These are phyloP conservation scores for Liparis tanakae DNA, from an alignment of 2,797 vertebrate species.

Conservation along the genomic window DNA sequence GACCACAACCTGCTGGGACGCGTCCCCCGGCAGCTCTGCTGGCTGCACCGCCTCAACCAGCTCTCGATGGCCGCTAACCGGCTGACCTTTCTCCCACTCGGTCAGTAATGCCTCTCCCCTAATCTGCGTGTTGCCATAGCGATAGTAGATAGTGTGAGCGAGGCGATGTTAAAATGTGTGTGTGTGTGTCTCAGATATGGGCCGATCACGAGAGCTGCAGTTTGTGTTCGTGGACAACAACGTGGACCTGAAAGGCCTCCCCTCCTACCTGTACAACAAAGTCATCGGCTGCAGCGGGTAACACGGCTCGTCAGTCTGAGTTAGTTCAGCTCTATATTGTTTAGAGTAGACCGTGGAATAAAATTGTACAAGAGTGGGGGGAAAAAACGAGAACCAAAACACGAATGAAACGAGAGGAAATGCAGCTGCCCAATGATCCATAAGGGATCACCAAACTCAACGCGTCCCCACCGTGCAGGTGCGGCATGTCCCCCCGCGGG, in stretches of 20 bases:
- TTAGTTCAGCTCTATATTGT: not conserved
- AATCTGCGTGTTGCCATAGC: not conserved
- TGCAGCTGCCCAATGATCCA: not conserved
- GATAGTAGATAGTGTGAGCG: not conserved
- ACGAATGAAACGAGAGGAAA: not conserved
- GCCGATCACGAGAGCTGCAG: slow-evolving; percentile 93
- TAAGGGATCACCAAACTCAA: not conserved
- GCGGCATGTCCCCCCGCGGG: slow-evolving; percentile 86
- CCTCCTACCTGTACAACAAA: slow-evolving; percentile 96
- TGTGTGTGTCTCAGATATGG: slow-evolving; percentile 87
- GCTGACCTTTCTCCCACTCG: slow-evolving; percentile 91
- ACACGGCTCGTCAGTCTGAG: slow-evolving; percentile 14
- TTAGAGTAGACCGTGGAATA: not conserved
- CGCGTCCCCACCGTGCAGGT: slow-evolving; percentile 78
- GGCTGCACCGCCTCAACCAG: slow-evolving; percentile 94
- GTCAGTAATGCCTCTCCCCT: slow-evolving; percentile 76
- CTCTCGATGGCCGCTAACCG: slow-evolving; percentile 96
- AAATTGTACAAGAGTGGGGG: not conserved
- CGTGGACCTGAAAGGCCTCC: slow-evolving; percentile 90
- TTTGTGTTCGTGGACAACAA: slow-evolving; percentile 99
- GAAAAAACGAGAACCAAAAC: not conserved
- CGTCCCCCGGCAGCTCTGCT: slow-evolving; percentile 93
- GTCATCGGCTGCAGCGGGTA: slow-evolving; percentile 98
- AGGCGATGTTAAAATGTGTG: not conserved
- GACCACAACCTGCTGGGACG: slow-evolving; percentile 91